Base-by-base conservation (phyloP, 2,888 invertebrate species). In the Cryptus armator region DNA sequence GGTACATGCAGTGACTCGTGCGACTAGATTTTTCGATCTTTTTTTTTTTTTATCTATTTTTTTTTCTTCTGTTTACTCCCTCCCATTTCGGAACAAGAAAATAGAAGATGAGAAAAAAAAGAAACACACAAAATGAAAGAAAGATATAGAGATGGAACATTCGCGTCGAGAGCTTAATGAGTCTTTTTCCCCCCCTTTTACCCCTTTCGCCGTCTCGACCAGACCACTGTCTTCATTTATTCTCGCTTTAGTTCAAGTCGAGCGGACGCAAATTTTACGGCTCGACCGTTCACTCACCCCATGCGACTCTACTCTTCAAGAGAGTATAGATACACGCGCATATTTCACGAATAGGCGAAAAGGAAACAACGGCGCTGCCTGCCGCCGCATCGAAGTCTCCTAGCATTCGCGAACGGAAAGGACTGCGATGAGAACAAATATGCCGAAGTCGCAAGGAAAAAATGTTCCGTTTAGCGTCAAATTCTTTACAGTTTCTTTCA, bases 1-100 rank as follows among this genome's bases (percentile, higher is more conserved):
- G 16, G 53, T 48, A 64, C 46, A 71, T 32, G 62, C 44, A 83
- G 71, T 77, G 70, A 71, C 74, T 62, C 76, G 67, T 70, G 64
- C 74, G 74, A 78, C 67, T 83, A 44, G 64, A 75, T 76, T 51
- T 67, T 67, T 29, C 48, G 37, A 51, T 81, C 70, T 75, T 56
- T 44, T 56, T 62, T 44, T 6, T 19, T 68, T 62, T 81, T n/a
- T n/a, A n/a, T n/a, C n/a, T n/a, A n/a, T 12, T 37, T 72, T 74
- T 76, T 44, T n/a, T 59, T 43, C 76, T 32, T 16, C 64, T 19
- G 16, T 64, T 64, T 37, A 29, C 62, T 51, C 64, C 48, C 46
- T 48, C 16, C 16, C 46, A 14, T 75, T 71, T 82, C 29, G 51
- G 64, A 64, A 48, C 62, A 44, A 74, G 62, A 62, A 74, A 64